These are phyloP conservation scores for Drosophila mauritiana DNA, from an alignment of 1,140 invertebrate genomes.

Conservation along the genomic window DNA sequence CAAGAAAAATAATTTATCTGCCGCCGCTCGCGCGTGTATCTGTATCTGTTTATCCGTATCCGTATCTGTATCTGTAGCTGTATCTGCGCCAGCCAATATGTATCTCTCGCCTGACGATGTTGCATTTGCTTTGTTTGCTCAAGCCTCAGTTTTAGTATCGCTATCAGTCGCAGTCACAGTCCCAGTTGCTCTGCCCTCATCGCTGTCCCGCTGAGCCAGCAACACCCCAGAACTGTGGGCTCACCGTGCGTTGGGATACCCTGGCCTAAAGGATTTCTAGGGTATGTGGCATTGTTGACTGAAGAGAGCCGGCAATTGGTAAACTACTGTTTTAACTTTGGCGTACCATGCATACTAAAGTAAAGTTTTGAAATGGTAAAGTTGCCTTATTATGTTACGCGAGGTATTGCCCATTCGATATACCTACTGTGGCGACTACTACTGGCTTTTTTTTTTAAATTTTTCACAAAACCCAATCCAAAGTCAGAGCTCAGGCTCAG, in stretches of 20 bases:
- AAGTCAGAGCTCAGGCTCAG: slow-evolving; percentile 25
- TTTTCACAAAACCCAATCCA: slow-evolving; percentile 11
- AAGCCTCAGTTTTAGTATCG: slow-evolving; percentile 59
- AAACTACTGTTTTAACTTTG: too few species aligned
- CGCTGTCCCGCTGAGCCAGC: slow-evolving; percentile 69
- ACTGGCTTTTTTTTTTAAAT: neutral
- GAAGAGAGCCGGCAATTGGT: too few species aligned
- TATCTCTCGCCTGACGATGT: slow-evolving; percentile 48
- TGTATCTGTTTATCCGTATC: slow-evolving; percentile 40
- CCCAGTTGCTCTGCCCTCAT: slow-evolving; percentile 17
- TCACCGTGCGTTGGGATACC: slow-evolving; percentile 34
- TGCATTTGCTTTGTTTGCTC: slow-evolving; percentile 65
- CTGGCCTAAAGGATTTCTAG: slow-evolving; percentile 3
- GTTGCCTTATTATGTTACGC: neutral
- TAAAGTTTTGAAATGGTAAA: neutral
- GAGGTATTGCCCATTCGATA: slow-evolving; percentile 3
- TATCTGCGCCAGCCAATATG: slow-evolving; percentile 58
- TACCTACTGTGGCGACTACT: too few species aligned
- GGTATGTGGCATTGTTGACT: neutral
- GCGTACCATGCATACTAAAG: neutral
- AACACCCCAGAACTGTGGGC: slow-evolving; percentile 60
- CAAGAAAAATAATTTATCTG: slow-evolving; percentile 76
- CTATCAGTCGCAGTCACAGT: slow-evolving; percentile 39
- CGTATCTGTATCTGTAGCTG: slow-evolving; percentile 40
- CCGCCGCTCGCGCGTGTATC: slow-evolving; percentile 57